Base-by-base conservation (phyloP, 1,140 invertebrate genomes). In the Tetraneura akinire region DNA sequence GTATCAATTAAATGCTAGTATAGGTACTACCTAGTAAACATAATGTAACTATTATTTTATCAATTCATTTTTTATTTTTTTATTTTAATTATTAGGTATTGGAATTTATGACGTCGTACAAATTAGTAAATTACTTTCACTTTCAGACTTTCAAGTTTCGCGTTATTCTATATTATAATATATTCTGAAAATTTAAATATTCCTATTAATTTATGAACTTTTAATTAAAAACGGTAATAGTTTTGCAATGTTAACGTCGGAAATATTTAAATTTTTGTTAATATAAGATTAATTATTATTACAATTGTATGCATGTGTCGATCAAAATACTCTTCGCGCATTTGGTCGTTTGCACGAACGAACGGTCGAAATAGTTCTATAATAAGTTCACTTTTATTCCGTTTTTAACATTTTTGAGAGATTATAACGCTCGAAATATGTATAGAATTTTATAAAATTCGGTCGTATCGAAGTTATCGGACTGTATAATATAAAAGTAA, bases 221-320 rank as follows among this genome's bases (percentile, higher is more conserved):
- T 37, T 66, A 66, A 66, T 66, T 37, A 66, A 66, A 66, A 37
- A 16, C 18, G 18, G 9, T 42, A 42, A 66, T n/a, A 9, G 4
- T 66, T 37, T 37, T 32, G 18, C 37, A 8, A 64, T 64, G 60
- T 64, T 8, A 10, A 64, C n/a, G 16, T 8, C 26, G 13, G 10
- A 62, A 32, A 32, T 64, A 64, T 64, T 64, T n/a, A 64, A 37
- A 64, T 32, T 64, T 8, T 64, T 64, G 32, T 11, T 26, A 62
- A 62, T 62, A 16, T 16, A 62, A 26, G 57, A 62, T 62, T 62
- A 62, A 62, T 62, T 62, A 29, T 55, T 55, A 55, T 10, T n/a
- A n/a, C 32, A 4, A 37, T 37, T 37, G 32, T 37, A 8, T 37
- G 21, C 14, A 21, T 26, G n/a, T 23, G 23, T 57, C 14, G 55